phyloP scores from a whole-genome alignment of 2,113 vertebrate species.

The Prunella himalayana region DNA sequence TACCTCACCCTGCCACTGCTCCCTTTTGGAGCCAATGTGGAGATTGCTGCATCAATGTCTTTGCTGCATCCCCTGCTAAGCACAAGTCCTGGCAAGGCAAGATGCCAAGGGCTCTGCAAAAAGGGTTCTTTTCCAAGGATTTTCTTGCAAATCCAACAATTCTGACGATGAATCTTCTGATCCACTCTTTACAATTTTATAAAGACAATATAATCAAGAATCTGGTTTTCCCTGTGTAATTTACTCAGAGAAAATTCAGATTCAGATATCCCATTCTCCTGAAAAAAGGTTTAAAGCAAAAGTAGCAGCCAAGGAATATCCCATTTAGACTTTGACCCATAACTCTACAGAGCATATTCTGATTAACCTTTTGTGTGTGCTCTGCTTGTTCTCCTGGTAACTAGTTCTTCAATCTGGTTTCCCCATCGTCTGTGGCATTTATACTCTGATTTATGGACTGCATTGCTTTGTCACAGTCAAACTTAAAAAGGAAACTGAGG shows the following conservation, averaged over 20 bases:
- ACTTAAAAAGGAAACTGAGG: background rate
- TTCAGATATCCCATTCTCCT: background rate
- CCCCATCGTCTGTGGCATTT: background rate
- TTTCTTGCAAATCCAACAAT: background rate
- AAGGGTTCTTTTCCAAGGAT: background rate
- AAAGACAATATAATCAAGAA: background rate
- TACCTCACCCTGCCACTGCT: background rate
- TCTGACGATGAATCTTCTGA: background rate
- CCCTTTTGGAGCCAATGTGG: rapidly evolving
- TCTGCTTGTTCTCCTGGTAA: background rate
- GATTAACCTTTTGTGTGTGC: background rate
- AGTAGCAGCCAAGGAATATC: background rate
- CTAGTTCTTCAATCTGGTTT: background rate
- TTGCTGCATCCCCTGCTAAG: background rate
- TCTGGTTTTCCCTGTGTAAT: background rate
- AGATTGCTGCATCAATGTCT: background rate
- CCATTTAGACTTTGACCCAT: background rate
- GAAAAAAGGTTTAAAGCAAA: background rate
- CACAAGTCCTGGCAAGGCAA: background rate
- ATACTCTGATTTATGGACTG: background rate
- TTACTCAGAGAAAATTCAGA: background rate
- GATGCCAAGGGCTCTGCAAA: background rate
- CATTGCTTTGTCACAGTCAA: background rate
- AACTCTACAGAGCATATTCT: background rate
- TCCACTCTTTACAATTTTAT: background rate